Base-by-base conservation (phyloP, 2,888 invertebrate species). In the Notodonta ziczac region DNA sequence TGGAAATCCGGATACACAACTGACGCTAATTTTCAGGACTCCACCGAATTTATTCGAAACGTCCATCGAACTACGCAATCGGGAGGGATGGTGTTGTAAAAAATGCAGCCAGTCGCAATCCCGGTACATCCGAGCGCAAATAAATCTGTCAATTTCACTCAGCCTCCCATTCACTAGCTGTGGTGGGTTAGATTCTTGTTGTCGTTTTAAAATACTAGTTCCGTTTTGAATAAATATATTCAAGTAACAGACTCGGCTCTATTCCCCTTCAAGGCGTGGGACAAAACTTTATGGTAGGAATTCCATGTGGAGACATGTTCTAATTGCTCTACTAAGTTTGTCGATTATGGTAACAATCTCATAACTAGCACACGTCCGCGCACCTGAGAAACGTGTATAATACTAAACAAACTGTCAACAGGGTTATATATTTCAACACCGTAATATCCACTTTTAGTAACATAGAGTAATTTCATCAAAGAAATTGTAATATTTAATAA, bases 61-160 rank as follows among this genome's bases (percentile, higher is more conserved):
- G 61, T 52, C 69, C 57, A 66, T 61, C 71, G 65, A 66, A 60
- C 66, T 59, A 58, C 56, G 59, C 62, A 63, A 61, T 46, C 50
- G 61, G 60, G 69, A 62, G 69, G 74, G 67, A 70, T 59, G 61
- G 62, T 70, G 78, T 77, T 78, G 83, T 90, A 90, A 91, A 91
- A 91, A 91, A 88, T 88, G 88, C 89, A 91, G 81, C 74, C 83
- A 79, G 77, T 78, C 82, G 83, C 88, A 85, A 85, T 86, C 83
- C 87, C 76, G 80, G 85, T 84, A 90, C 88, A 89, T 86, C 84
- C 87, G 78, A 82, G 85, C 88, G 86, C 86, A 87, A 92, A 93
- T 93, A 93, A 92, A 93, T 91, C 92, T 92, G 92, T 91, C 93
- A 91, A 90, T 91, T 91, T 91, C 93, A 91, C 88, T 91, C 91